Evolutionary conservation across 2,113 vertebrate genomes (phyloP), one percentile per base, ranked within the genome.

Genomic region (Hemicordylus capensis): DNA sequence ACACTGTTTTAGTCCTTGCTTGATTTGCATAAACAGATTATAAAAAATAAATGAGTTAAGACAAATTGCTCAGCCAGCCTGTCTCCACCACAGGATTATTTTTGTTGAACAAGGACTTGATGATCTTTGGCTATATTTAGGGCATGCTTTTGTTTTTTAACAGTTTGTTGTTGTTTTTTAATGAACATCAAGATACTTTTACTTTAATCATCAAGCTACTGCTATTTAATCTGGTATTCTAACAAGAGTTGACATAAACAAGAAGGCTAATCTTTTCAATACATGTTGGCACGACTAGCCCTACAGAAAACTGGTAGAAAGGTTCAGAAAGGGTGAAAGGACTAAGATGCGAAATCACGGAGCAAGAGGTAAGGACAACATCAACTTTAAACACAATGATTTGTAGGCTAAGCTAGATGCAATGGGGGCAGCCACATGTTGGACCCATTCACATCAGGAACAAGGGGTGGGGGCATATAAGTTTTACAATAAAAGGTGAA

Each of bases 121-220:
- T 75, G 11, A 76, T 22, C 54, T 46, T 58, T 46, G 26, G 31
- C 39, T 66, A 58, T 63, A 42, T 86, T 70, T 63, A 84, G 4
- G 17, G 74, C 80, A 74, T 39, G 20, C 48, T 56, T 73, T 88
- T 58, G 84, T 84, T 90, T 76, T 51, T n/a, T 58, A 67, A 56
- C 15, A 85, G 34, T 78, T 1, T 44, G 61, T 76, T 54, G 2
- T 7, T 69, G 61, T 86, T 85, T 76, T 34, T 63, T 48, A 86
- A 88, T 58, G 28, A 44, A 42, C n/a, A n/a, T 8, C 48, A 51
- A 51, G 12, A 51, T 12, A 51, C 48, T n/a, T n/a, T n/a, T n/a
- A n/a, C n/a, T n/a, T n/a, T n/a, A n/a, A n/a, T n/a, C 74, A 26
- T 64, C 10, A 39, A 46, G 42, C 2, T 76, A 70, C 63, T 46